Evolutionary conservation across 1,140 invertebrate species (phyloP), one percentile per base, ranked within the genome.

Genomic region (Leptoteleia sp.): DNA sequence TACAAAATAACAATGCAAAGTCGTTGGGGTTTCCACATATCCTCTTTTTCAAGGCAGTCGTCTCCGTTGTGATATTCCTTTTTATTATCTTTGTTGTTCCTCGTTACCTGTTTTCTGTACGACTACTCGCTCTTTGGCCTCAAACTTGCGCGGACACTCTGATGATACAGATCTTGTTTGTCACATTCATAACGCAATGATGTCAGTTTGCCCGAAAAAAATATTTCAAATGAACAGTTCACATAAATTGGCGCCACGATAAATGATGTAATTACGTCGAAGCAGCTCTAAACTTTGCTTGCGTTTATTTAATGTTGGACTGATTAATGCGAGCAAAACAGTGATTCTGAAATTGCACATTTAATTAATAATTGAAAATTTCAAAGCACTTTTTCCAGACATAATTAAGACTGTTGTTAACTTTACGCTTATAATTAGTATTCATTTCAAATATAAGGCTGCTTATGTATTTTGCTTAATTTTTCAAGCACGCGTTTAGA

Each of bases 41-140:
- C 40, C 57, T 57, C 29, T 57, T 50, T 62, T 48, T 64, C 54
- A 67, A 75, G 52, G 61, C 35, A 62, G 35, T 72, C 50, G 42
- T 64, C 52, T 52, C 2, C 42, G 59, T 57, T 48, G 52, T 48
- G 52, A 75, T 65, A 67, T 67, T 59, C 9, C 37, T 48, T 54
- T 76, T 64, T 50, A 76, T 59, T 76, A 67, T 67, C 42, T 42
- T 59, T 61, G 45, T 67, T 67, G 52, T 61, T 50, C 45, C 48
- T 61, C 62, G 52, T 67, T 76, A 68, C 62, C 45, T 67, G 72
- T 68, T 75, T 71, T 57, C 70, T 65, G 61, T 54, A 54, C 38
- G 47, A 62, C 54, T 31, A 16, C 38, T 54, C 47, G 62, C 62
- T 67, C 62, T 67, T 76, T 68, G 62, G 72, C 54, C 54, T 62